These are phyloP conservation scores for Brachionus sp. DNA, from an alignment of 1,140 invertebrate genomes.

Conservation along the genomic window DNA sequence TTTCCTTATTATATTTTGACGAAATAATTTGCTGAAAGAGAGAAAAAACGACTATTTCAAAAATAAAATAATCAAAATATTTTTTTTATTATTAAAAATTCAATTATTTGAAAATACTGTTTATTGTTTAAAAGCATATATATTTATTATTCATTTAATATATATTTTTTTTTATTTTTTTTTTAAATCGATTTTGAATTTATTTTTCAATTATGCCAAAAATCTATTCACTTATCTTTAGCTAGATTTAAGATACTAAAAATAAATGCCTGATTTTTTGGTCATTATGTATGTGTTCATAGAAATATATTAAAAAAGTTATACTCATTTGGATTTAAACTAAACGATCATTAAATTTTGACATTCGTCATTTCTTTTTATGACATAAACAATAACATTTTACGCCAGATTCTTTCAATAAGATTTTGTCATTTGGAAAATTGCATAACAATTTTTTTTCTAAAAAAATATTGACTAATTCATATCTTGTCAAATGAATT, in stretches of 20 bases:
- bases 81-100: neutral
- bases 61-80: conserved; percentile 5
- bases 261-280: neutral
- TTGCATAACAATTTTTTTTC: neutral
- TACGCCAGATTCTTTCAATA: neutral
- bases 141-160: too few relatives aligned
- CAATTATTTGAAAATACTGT: neutral
- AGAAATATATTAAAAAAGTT: too few relatives aligned
- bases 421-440: conserved; percentile 1
- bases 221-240: neutral
- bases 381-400: neutral
- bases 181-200: conserved; percentile 10
- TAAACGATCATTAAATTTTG: neutral
- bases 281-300: neutral
- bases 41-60: neutral
- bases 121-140: neutral
- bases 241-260: neutral
- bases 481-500: neutral
- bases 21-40: neutral
- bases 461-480: neutral
- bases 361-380: neutral
- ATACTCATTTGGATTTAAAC: too few relatives aligned
- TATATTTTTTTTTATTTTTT: too few relatives aligned
- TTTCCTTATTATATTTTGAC: neutral
- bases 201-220: neutral